A percentile compares a stretch with the other conserved stretches of the same genome.
Conservation (phyloP, 2,888 invertebrate genomes). For the Ephialtes manifestator region DNA sequence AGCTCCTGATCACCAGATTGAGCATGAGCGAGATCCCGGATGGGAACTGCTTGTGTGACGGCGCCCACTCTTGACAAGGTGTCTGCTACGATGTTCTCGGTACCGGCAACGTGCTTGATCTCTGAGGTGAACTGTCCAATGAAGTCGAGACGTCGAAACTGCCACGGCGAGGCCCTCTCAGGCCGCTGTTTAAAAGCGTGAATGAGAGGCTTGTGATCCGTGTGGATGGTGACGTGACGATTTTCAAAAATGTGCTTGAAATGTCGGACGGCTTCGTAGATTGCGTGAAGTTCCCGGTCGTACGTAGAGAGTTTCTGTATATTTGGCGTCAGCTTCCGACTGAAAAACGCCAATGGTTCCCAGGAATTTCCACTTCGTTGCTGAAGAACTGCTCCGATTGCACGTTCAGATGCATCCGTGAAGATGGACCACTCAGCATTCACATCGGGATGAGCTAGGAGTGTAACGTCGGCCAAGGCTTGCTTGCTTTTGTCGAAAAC, state of each 20-base stretch:
- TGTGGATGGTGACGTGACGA: constrained; percentile 61
- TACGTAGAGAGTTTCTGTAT: no score
- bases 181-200: constrained; percentile 43
- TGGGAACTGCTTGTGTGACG: constrained; percentile 40
- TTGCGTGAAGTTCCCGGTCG: no score
- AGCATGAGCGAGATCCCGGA: constrained; percentile 3
- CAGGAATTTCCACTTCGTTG: constrained; percentile 61
- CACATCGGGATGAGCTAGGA: neutral
- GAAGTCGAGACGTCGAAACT: constrained; percentile 43
- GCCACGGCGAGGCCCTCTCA: constrained; percentile 56
- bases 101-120: constrained; percentile 49
- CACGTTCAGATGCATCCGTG: constrained; percentile 52
- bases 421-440: constrained; percentile 42
- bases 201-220: constrained; percentile 65
- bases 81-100: constrained; percentile 62
- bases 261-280: no score
- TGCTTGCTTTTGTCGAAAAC: no score
- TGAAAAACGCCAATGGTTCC: constrained; percentile 76
- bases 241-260: constrained; percentile 82
- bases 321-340: no score
- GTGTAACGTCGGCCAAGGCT: no score
- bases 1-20: constrained; percentile 17
- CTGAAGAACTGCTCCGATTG: constrained; percentile 46
- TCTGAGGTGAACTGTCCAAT: constrained; percentile 63
- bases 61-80: constrained; percentile 40